These are phyloP conservation scores for Apocrypta bakeri DNA, from an alignment of 1,140 invertebrate genomes.

Conservation along the genomic window DNA sequence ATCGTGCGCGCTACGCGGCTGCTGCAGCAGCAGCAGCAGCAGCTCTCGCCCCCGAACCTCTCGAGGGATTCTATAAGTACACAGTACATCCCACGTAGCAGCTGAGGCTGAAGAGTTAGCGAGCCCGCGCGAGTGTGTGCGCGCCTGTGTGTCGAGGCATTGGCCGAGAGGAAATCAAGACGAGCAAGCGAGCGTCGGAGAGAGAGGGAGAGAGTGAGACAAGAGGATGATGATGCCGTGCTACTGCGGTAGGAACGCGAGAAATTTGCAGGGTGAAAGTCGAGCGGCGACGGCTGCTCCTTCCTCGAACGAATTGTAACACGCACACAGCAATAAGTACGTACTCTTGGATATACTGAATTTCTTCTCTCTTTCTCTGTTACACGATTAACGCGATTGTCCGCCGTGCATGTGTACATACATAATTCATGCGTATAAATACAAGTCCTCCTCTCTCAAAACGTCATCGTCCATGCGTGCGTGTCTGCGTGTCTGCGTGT, in stretches of 20 bases:
- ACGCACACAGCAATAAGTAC: not conserved
- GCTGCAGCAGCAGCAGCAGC: not conserved
- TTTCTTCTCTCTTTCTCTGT: not conserved
- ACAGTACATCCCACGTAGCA: no score
- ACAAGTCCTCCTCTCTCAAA: not conserved
- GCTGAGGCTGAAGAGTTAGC: no score
- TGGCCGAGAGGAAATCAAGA: not conserved
- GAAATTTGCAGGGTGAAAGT: slow-evolving; percentile 45
- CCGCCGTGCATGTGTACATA: no score
- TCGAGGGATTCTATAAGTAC: not conserved
- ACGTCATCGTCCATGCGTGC: no score
- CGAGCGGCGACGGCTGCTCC: not conserved
- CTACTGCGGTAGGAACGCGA: slow-evolving; percentile 32
- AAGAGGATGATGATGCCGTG: not conserved
- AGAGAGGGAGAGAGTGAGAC: not conserved
- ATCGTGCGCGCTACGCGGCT: not conserved
- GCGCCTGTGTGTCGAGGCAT: not conserved
- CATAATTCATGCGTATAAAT: not conserved
- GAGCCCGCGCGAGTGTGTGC: no score
- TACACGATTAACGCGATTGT: no score
- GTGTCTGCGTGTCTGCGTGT: no score
- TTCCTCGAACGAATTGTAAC: not conserved
- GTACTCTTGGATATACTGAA: not conserved
- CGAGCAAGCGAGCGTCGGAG: no score
- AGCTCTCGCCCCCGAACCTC: not conserved